phyloP scores from a whole-genome alignment of 2,888 invertebrate species.

The Poecilobothrus nobilitatus region DNA sequence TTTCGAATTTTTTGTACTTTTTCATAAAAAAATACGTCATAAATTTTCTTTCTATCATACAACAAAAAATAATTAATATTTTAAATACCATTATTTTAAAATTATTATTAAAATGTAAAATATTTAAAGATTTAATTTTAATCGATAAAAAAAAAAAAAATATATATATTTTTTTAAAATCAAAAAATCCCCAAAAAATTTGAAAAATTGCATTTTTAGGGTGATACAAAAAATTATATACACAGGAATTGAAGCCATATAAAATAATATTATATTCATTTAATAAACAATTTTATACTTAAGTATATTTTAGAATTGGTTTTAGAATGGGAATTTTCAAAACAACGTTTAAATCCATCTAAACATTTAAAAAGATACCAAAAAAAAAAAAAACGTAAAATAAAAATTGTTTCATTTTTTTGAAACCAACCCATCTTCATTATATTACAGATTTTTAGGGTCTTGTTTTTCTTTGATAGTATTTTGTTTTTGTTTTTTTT shows the following conservation, averaged over 20 bases:
- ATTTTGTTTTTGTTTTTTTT: neutral
- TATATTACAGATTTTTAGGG: neutral
- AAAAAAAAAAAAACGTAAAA: neutral
- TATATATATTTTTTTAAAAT: too few species aligned
- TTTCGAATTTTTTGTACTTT: too few species aligned
- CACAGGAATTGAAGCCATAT: conserved; percentile 19
- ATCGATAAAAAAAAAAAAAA: too few species aligned
- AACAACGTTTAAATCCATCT: conserved; percentile 12
- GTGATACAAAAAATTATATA: conserved; percentile 24
- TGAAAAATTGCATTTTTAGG: conserved; percentile 19
- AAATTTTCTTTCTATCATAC: too few species aligned
- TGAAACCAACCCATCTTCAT: neutral
- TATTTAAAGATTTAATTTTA: neutral
- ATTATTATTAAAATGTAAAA: neutral
- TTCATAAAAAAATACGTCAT: too few species aligned
- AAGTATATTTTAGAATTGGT: too few species aligned
- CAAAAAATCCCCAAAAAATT: conserved; percentile 22
- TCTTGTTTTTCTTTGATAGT: neutral
- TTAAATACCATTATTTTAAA: too few species aligned
- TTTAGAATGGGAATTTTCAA: too few species aligned
- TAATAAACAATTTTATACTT: too few species aligned
- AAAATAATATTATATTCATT: neutral
- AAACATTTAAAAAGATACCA: neutral
- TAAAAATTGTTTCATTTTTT: neutral
- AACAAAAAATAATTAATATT: too few species aligned